A percentile compares a stretch with the other conserved stretches of the same genome.
Conservation (phyloP, 1,140 invertebrate species). For the Hycleus phaleratus region DNA sequence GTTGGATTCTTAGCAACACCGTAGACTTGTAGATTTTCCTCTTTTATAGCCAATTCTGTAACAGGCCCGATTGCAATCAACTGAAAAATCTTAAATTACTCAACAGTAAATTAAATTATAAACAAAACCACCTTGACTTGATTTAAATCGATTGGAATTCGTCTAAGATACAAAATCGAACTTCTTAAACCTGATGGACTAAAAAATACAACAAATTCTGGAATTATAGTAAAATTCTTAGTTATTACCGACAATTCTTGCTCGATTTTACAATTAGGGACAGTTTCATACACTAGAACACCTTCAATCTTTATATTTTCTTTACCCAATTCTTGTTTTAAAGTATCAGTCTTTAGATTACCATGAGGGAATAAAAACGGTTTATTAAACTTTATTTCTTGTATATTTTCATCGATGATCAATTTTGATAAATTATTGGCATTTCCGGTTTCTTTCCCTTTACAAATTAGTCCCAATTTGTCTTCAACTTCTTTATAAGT, state of each 20-base stretch:
- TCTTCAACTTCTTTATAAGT: conserved; percentile 34
- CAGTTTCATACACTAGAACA: conserved; percentile 39
- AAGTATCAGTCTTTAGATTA: conserved; percentile 41
- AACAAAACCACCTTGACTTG: conserved; percentile 30
- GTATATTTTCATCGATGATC: conserved; percentile 36
- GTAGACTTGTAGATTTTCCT: conserved; percentile 32
- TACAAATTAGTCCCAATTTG: conserved; percentile 32
- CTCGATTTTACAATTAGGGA: conserved; percentile 34
- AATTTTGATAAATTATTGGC: conserved; percentile 39
- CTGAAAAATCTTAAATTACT: conserved; percentile 25
- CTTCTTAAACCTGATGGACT: conserved; percentile 42
- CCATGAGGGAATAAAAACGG: conserved; percentile 44
- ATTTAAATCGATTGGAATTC: conserved; percentile 20
- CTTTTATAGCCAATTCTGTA: conserved; percentile 39
- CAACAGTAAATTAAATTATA: conserved; percentile 8
- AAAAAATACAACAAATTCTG: conserved; percentile 43
- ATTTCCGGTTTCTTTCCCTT: conserved; percentile 41
- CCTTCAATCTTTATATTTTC: conserved; percentile 34
- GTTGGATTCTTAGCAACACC: conserved; percentile 38
- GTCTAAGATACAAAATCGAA: conserved; percentile 27
- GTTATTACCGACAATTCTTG: conserved; percentile 31
- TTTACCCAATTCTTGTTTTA: conserved; percentile 33
- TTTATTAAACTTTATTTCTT: conserved; percentile 29
- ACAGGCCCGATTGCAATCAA: conserved; percentile 44
- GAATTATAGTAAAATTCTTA: conserved; percentile 28